Evolutionary conservation across 2,113 vertebrate genomes (phyloP).

Genomic region (Cygnus atratus): DNA sequence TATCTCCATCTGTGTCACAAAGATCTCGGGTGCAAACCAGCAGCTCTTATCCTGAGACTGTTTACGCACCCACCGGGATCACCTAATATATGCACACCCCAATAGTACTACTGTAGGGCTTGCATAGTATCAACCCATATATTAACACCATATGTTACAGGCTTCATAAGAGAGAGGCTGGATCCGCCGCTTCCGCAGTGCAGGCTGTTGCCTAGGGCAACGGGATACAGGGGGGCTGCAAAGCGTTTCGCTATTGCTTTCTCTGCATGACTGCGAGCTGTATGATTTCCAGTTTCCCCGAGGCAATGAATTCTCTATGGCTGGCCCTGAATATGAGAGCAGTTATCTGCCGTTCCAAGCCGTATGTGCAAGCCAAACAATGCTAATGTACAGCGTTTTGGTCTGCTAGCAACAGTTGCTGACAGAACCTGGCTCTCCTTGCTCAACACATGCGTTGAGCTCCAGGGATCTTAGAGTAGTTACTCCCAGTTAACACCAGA

Average conservation of each 20-base stretch:
- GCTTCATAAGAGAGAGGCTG: neutral
- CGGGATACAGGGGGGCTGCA: slow-evolving; percentile 16
- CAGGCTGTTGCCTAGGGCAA: slow-evolving; percentile 59
- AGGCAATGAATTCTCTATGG: slow-evolving; percentile 40
- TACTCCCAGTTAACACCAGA: neutral
- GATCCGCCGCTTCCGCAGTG: neutral
- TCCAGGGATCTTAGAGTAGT: neutral
- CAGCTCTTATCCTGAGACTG: neutral
- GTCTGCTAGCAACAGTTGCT: slow-evolving; percentile 1
- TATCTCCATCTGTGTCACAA: neutral
- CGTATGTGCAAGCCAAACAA: slow-evolving; percentile 26
- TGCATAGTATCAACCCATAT: neutral
- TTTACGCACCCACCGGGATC: neutral
- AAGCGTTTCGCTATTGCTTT: slow-evolving; percentile 4
- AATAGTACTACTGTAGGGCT: neutral
- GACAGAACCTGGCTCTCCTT: neutral
- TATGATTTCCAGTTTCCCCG: slow-evolving; percentile 24
- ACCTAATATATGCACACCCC: neutral
- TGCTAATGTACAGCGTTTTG: neutral
- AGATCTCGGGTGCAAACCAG: neutral
- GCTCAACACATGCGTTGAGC: neutral
- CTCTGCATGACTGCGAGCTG: neutral
- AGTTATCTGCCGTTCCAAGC: slow-evolving; percentile 21
- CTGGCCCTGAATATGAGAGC: neutral
- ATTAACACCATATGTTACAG: neutral